phyloP scores from a whole-genome alignment of 2,113 vertebrate genomes.

The Cololabis saira region DNA sequence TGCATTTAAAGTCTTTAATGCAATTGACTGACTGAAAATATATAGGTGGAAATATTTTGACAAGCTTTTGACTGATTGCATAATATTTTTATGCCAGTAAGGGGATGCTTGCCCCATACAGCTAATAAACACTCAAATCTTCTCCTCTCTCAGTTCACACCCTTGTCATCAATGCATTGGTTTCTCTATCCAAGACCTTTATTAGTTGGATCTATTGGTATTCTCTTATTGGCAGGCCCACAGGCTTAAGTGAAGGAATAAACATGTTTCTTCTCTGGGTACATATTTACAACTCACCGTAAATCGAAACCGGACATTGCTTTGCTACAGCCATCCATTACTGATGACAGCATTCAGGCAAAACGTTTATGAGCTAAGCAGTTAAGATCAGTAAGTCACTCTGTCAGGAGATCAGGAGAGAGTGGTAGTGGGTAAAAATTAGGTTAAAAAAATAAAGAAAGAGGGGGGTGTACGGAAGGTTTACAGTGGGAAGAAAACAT shows the following conservation, averaged over 20 bases:
- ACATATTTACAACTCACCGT: conserved; percentile 59
- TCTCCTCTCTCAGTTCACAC: too few relatives aligned
- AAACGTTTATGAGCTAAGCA: conserved; percentile 67
- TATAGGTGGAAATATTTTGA: too few relatives aligned
- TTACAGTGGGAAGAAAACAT: too few relatives aligned
- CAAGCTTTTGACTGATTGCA: too few relatives aligned
- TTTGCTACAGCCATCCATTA: conserved; percentile 64
- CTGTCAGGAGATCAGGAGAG: conserved; percentile 50
- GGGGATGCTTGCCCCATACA: too few relatives aligned
- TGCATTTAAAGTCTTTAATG: too few relatives aligned
- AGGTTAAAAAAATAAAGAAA: conserved; percentile 11
- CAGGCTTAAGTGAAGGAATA: conserved; percentile 12
- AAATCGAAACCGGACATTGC: conserved; percentile 66
- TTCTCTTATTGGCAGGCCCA: conserved; percentile 23
- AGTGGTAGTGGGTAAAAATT: conserved; percentile 17
- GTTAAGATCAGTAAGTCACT: conserved; percentile 68
- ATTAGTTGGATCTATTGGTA: conserved; percentile 31
- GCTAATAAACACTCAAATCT: too few relatives aligned
- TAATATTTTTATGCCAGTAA: too few relatives aligned
- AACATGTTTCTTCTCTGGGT: conserved; percentile 27
- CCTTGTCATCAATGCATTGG: neutral
- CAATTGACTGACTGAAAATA: too few relatives aligned
- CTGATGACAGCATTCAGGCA: conserved; percentile 69
- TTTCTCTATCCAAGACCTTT: conserved; percentile 37
- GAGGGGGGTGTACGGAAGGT: neutral